phyloP scores from a whole-genome alignment of 35 echinoderm and acorn worm genomes.

The Apostichopus californicus region DNA sequence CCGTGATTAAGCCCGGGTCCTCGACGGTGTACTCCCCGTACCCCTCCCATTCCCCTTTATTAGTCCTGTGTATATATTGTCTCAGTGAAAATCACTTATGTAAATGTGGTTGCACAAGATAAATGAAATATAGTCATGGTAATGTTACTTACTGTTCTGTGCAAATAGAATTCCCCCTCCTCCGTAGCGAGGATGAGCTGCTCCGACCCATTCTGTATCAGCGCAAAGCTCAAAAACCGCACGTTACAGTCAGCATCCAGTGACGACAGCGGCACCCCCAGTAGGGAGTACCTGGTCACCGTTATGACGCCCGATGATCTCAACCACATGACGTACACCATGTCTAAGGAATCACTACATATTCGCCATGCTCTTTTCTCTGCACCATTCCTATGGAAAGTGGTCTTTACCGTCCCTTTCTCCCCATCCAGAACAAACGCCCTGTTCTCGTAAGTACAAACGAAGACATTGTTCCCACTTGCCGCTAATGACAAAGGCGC shows the following conservation, averaged over 20 bases:
- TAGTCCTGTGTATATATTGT: not conserved
- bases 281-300: not conserved
- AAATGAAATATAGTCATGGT: not conserved
- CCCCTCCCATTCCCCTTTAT: too few relatives aligned
- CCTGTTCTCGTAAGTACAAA: constrained; percentile 37
- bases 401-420: constrained; percentile 6
- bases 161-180: constrained; percentile 8
- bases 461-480: not conserved
- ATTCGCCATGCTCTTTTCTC: constrained; percentile 44
- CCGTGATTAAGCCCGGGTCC: not conserved
- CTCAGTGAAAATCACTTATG: not conserved
- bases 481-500: constrained; percentile 19
- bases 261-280: not conserved
- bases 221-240: constrained; percentile 24
- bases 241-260: constrained; percentile 30
- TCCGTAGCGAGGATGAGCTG: constrained; percentile 5
- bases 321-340: constrained; percentile 54
- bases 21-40: too few relatives aligned
- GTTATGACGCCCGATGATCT: not conserved
- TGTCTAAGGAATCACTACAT: not conserved
- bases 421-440: constrained; percentile 35
- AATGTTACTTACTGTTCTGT: constrained; percentile 23
- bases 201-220: constrained; percentile 18
- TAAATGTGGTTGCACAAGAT: not conserved
- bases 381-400: constrained; percentile 4